Evolutionary conservation across 2,113 vertebrate species (phyloP), one percentile per base, ranked within the genome.

Genomic region (Corythornis cristatus): DNA sequence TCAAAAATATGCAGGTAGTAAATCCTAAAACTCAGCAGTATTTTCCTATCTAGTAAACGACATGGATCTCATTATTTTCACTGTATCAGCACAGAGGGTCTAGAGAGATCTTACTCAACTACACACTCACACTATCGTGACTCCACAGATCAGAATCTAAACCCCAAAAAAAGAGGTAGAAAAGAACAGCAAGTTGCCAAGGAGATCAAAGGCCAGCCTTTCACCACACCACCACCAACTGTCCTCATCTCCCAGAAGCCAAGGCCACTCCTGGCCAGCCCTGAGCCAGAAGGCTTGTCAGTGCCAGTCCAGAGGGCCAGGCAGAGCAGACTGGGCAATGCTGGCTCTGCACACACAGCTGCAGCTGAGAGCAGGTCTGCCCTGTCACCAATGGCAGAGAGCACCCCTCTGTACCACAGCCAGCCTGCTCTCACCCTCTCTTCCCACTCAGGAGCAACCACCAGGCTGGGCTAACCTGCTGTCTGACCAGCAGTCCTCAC

Each of bases 341-440:
- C 8, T 2, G 48, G 28, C n/a, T 33, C 29, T 67, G 43, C 37
- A 26, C 5, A 12, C 15, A 8, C 6, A 21, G n/a, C 28, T 1
- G 14, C 31, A 50, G 54, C 19, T 19, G n/a, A 33, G 29, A 1
- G 3, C 3, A 62, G 22, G 45, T 45, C 48, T 37, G n/a, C 62
- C 72, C 46, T 46, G 31, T 57, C 71, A 68, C 20, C 58, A 40
- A 17, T 3, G 19, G 53, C 40, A 73, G 46, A 66, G 33, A 75
- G 62, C 76, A 62, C 33, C 12, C 33, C 2, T 2, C 35, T 1
- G 0, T 12, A 20, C 20, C 16, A 13, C 64, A 46, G 2, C 16
- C 18, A 1, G 0, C 20, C 33, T 37, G 9, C 53, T 19, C 68
- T 7, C 61, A 57, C 29, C 35, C 18, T 21, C 18, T 37, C 13